phyloP scores from a whole-genome alignment of 2,888 invertebrate genomes.

The Pammene aurita region DNA sequence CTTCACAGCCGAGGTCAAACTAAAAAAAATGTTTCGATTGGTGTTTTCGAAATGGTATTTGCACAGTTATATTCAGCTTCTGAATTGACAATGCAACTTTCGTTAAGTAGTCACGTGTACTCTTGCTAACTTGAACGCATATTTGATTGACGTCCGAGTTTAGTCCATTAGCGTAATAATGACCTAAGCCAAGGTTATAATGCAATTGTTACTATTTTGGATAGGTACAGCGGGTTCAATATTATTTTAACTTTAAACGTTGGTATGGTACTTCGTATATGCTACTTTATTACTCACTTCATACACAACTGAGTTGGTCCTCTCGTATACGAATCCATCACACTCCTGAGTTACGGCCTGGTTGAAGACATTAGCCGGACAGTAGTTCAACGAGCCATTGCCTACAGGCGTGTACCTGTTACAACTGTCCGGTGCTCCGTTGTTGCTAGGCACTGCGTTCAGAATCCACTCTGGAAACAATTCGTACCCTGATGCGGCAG shows the following conservation, averaged over 20 bases:
- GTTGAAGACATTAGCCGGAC: slow-evolving; percentile 61
- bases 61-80: no score
- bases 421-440: slow-evolving; percentile 68
- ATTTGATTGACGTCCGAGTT: no score
- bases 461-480: slow-evolving; percentile 73
- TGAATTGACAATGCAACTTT: no score
- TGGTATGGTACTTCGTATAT: no score
- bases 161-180: no score
- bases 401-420: slow-evolving; percentile 62
- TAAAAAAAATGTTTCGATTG: slow-evolving; percentile 50
- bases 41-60: no score
- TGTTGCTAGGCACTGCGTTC: slow-evolving; percentile 65
- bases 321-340: slow-evolving; percentile 63
- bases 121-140: no score
- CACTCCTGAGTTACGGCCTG: slow-evolving; percentile 50
- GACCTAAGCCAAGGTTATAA: no score
- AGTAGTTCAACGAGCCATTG: slow-evolving; percentile 58
- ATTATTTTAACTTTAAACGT: neutral
- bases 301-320: slow-evolving; percentile 69
- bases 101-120: no score
- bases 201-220: no score
- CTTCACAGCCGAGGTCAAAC: slow-evolving; percentile 80
- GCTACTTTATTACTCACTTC: slow-evolving; percentile 57
- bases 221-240: no score
- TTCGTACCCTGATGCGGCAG: slow-evolving; percentile 55